phyloP scores from a whole-genome alignment of 2,113 vertebrate genomes.

The Ophiodon elongatus region DNA sequence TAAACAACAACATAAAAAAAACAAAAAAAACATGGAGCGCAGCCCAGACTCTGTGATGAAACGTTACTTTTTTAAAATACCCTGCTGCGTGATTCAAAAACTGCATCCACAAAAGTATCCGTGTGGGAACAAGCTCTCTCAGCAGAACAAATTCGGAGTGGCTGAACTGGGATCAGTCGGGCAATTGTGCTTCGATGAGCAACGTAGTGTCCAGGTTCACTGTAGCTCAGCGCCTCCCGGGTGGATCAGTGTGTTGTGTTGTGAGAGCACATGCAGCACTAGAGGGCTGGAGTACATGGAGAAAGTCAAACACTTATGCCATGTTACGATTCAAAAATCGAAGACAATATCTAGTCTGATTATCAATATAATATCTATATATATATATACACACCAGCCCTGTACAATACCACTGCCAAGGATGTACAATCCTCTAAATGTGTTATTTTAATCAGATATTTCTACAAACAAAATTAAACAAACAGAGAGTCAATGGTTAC shows the following conservation, averaged over 20 bases:
- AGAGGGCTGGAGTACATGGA: no score
- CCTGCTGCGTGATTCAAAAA: slow-evolving; percentile 21
- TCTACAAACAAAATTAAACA: neutral
- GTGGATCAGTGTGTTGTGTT: neutral
- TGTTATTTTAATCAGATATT: neutral
- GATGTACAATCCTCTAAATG: neutral
- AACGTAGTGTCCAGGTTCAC: slow-evolving; percentile 16
- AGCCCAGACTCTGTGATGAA: slow-evolving; percentile 12
- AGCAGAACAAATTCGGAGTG: slow-evolving; percentile 28
- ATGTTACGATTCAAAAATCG: no score
- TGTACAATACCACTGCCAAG: neutral
- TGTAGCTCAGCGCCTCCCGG: slow-evolving; percentile 22
- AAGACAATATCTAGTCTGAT: no score
- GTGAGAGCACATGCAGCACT: neutral
- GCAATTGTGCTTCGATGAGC: slow-evolving; percentile 32
- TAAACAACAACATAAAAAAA: neutral
- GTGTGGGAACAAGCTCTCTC: slow-evolving; percentile 8
- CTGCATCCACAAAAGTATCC: neutral
- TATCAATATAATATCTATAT: no score
- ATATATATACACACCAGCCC: no score
- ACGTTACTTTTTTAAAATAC: slow-evolving; percentile 36
- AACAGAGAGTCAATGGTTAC: no score
- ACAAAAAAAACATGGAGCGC: slow-evolving; percentile 2
- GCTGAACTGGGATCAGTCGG: slow-evolving; percentile 25
- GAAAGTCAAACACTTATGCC: no score